Conservation (phyloP, 2,797 vertebrate species). For the Fundulus diaphanus region DNA sequence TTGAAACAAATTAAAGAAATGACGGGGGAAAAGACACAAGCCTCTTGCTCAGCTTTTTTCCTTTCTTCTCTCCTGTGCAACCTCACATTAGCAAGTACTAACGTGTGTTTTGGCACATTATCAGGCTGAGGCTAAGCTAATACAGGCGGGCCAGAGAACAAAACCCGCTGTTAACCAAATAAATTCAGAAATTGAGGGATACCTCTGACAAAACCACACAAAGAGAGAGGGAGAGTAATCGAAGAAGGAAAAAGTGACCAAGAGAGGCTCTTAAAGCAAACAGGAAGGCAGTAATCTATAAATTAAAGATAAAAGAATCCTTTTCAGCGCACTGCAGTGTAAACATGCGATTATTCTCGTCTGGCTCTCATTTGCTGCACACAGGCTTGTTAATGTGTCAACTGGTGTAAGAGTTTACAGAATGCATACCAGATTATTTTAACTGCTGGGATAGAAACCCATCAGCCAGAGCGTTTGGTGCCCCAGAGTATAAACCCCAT, state of each 20-base stretch:
- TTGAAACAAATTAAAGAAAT: constrained; percentile 11
- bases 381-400: constrained; percentile 73
- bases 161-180: constrained; percentile 30
- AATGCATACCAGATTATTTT: constrained; percentile 64
- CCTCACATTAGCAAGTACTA: constrained; percentile 46
- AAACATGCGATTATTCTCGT: constrained; percentile 35
- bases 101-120: constrained; percentile 49
- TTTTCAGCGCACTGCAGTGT: background rate
- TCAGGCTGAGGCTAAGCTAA: constrained; percentile 50
- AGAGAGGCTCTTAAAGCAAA: constrained; percentile 5
- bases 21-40: background rate
- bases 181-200: constrained; percentile 59
- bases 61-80: constrained; percentile 41
- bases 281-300: background rate
- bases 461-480: constrained; percentile 41
- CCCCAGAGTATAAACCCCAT: constrained; percentile 38
- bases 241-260: background rate
- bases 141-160: constrained; percentile 38
- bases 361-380: constrained; percentile 71
- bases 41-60: constrained; percentile 19
- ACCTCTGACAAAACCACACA: constrained; percentile 46
- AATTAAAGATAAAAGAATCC: background rate
- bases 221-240: background rate
- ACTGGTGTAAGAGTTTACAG: constrained; percentile 77
- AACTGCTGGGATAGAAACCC: constrained; percentile 36